phyloP scores from a whole-genome alignment of 30 jellyfish, hydroid and myxozoan species.

The Calvadosia cruxmelitensis region DNA sequence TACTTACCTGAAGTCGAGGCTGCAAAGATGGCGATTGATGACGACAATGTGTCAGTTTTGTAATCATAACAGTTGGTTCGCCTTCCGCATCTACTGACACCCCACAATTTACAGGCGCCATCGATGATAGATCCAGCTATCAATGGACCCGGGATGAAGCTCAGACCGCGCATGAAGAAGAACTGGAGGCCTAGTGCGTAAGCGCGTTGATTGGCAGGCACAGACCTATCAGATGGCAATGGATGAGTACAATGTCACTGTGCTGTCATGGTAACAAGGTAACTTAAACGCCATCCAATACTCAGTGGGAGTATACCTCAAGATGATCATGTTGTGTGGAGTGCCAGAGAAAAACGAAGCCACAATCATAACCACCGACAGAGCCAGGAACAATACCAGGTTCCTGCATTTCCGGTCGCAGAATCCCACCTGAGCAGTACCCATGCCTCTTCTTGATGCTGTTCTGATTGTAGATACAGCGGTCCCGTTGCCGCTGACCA shows the following conservation, averaged over 20 bases:
- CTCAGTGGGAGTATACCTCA: conserved; percentile 39
- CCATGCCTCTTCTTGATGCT: too few relatives aligned
- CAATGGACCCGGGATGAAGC: conserved; percentile 87
- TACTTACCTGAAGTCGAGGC: conserved; percentile 45
- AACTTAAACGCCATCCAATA: neutral
- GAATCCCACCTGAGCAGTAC: conserved; percentile 51
- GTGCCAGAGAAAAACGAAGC: conserved; percentile 38
- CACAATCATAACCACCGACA: conserved; percentile 10
- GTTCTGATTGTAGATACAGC: too few relatives aligned
- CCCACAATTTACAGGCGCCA: conserved; percentile 61
- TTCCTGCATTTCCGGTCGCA: conserved; percentile 85
- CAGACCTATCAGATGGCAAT: conserved; percentile 41
- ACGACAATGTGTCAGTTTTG: conserved; percentile 42
- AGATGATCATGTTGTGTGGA: conserved; percentile 64
- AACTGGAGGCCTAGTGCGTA: conserved; percentile 76
- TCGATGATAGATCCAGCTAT: conserved; percentile 65
- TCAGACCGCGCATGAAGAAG: conserved; percentile 69
- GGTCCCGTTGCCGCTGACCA: too few relatives aligned
- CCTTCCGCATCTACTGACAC: conserved; percentile 54
- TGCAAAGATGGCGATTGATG: conserved; percentile 32
- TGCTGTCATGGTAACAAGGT: neutral
- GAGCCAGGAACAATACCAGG: conserved; percentile 21
- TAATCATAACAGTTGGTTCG: conserved; percentile 64
- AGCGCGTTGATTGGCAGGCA: conserved; percentile 89
- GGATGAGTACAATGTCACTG: too few relatives aligned